Percentiles rank a stretch among this genome's conserved stretches.
phyloP scores from a whole-genome alignment of 1,140 invertebrate species.

The Thaumatotibia leucotreta region DNA sequence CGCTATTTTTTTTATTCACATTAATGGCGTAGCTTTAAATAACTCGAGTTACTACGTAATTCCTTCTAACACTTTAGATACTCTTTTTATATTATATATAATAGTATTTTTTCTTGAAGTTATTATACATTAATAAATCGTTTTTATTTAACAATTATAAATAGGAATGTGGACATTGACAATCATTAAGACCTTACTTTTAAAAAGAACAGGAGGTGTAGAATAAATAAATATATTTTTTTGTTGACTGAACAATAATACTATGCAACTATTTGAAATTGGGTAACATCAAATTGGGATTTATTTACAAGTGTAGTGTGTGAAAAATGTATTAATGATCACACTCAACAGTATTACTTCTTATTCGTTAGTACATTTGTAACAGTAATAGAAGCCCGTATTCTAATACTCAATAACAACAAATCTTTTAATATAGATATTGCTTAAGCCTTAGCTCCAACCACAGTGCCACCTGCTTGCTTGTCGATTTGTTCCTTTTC shows the following conservation, averaged over 20 bases:
- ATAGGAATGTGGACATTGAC: constrained; percentile 28
- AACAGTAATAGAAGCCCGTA: constrained; percentile 28
- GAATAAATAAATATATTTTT: constrained; percentile 1
- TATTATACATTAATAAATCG: constrained; percentile 10
- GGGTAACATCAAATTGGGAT: background rate
- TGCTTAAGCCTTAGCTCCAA: constrained; percentile 81
- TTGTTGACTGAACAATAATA: background rate
- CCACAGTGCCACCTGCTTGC: constrained; percentile 73
- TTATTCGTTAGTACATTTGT: background rate
- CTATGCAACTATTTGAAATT: background rate
- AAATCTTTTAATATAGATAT: constrained; percentile 28
- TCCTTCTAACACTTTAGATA: background rate
- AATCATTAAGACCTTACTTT: background rate
- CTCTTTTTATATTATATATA: background rate
- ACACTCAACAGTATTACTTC: background rate
- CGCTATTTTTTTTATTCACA: constrained; percentile 39
- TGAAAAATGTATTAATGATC: background rate
- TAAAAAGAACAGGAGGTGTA: background rate
- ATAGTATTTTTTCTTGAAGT: constrained; percentile 8
- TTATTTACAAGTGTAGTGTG: constrained; percentile 6
- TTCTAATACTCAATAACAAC: constrained; percentile 52
- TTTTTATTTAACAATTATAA: constrained; percentile 16
- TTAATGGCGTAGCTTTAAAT: constrained; percentile 35
- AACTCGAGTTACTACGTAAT: constrained; percentile 19
- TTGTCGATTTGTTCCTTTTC: constrained; percentile 89